phyloP scores from a whole-genome alignment of 2,888 invertebrate genomes.

The Drosophila hamatofila region DNA sequence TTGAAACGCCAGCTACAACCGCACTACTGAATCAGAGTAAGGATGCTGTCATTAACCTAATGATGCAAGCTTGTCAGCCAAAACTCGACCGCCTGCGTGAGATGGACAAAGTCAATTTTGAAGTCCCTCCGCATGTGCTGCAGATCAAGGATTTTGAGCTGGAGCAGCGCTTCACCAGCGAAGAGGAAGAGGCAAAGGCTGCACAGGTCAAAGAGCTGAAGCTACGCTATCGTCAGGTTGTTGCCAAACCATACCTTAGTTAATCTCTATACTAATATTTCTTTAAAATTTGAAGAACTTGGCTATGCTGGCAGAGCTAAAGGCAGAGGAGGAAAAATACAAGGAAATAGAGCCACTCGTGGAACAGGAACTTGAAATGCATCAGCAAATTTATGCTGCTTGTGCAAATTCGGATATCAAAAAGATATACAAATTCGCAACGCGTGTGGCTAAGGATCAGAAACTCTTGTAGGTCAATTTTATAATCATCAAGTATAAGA shows the following conservation, averaged over 20 bases:
- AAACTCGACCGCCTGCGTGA: slow-evolving; percentile 57
- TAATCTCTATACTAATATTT: not conserved
- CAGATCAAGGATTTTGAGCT: slow-evolving; percentile 72
- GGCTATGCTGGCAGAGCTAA: slow-evolving; percentile 59
- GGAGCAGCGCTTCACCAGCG: slow-evolving; percentile 56
- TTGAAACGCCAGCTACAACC: slow-evolving; percentile 61
- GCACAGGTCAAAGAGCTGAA: slow-evolving; percentile 63
- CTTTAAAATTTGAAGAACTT: slow-evolving; percentile 51
- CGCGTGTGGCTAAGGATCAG: slow-evolving; percentile 10
- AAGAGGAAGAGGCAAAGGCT: slow-evolving; percentile 65
- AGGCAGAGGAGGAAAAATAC: slow-evolving; percentile 53
- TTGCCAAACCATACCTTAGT: not conserved
- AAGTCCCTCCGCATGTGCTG: slow-evolving; percentile 80
- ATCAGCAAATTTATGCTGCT: slow-evolving; percentile 35
- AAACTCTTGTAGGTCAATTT: slow-evolving; percentile 7
- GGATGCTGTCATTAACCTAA: slow-evolving; percentile 57
- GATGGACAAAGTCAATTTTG: slow-evolving; percentile 73
- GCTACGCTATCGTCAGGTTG: slow-evolving; percentile 72
- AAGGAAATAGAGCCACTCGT: slow-evolving; percentile 40
- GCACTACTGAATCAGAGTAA: slow-evolving; percentile 48
- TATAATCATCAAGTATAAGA: not conserved
- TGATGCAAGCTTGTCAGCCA: slow-evolving; percentile 56
- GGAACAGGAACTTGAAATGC: slow-evolving; percentile 50
- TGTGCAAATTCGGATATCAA: slow-evolving; percentile 35
- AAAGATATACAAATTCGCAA: slow-evolving; percentile 37